A percentile compares a stretch with the other conserved stretches of the same genome.
These are phyloP conservation scores for Morpho deidamia DNA, from an alignment of 2,888 invertebrate species.

Conservation along the genomic window DNA sequence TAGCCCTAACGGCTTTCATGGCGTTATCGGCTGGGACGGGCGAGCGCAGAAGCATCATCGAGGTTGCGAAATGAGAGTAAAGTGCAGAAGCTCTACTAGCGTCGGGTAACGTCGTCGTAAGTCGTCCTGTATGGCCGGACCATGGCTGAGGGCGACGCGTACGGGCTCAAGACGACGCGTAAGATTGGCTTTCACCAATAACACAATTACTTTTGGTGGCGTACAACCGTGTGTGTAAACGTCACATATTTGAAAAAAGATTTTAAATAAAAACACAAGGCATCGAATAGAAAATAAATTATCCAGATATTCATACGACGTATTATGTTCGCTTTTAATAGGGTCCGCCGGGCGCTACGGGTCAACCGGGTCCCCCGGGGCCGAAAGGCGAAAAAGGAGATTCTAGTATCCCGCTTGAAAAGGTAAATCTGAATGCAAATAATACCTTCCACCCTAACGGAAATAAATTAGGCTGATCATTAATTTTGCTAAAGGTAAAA, in stretches of 20 bases:
- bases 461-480: conserved; percentile 20
- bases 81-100: too few species aligned
- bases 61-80: too few species aligned
- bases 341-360: conserved; percentile 86
- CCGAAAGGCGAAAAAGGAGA: conserved; percentile 88
- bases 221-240: neutral
- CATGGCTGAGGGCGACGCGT: too few species aligned
- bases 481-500: conserved; percentile 54
- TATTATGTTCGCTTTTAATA: conserved; percentile 31
- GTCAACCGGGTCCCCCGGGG: conserved; percentile 79
- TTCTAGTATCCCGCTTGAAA: conserved; percentile 60
- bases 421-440: conserved; percentile 44
- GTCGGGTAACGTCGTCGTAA: too few species aligned
- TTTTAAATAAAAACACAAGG: neutral
- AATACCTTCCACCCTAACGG: conserved; percentile 8
- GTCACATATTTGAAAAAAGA: too few species aligned
- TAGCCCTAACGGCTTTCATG: too few species aligned
- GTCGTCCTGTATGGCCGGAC: too few species aligned
- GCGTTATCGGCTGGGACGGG: too few species aligned
- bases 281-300: conserved; percentile 1
- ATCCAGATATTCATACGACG: conserved; percentile 16
- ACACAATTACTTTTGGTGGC: too few species aligned
- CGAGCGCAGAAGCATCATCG: too few species aligned
- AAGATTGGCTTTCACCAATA: too few species aligned
- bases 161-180: too few species aligned